Conservation (phyloP, 2,113 vertebrate species). For the Columba livia region DNA sequence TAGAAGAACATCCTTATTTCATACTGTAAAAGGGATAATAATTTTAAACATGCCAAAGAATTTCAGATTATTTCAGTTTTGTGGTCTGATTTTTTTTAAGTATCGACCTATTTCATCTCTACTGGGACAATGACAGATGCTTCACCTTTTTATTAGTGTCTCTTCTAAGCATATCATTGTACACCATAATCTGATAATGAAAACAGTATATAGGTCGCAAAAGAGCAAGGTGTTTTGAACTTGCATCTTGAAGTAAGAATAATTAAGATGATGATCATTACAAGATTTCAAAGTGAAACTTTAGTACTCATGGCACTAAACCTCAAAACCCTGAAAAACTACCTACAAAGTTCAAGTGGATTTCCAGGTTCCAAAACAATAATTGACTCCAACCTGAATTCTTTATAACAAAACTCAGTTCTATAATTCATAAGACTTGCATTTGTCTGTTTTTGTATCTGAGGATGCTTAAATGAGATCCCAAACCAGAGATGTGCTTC, state of each 20-base stretch:
- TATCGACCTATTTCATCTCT: not conserved
- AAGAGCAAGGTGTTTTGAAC: not conserved
- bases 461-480: not conserved
- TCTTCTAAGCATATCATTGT: not conserved
- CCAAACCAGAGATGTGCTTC: not conserved
- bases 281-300: not conserved
- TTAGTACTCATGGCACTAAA: not conserved
- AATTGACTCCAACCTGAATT: not conserved
- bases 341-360: not conserved
- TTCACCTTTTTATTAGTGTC: fast-evolving
- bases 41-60: not conserved
- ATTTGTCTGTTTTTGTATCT: not conserved
- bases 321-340: not conserved
- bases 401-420: not conserved
- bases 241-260: not conserved
- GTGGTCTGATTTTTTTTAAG: not conserved
- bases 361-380: not conserved
- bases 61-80: not conserved
- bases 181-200: not conserved
- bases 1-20: not conserved
- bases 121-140: not conserved
- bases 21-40: not conserved
- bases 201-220: not conserved
- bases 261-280: not conserved
- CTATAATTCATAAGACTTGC: not conserved